A percentile compares a stretch with the other conserved stretches of the same genome.
phyloP scores from a whole-genome alignment of 2,888 invertebrate genomes.

The Eupelmus urozonus region DNA sequence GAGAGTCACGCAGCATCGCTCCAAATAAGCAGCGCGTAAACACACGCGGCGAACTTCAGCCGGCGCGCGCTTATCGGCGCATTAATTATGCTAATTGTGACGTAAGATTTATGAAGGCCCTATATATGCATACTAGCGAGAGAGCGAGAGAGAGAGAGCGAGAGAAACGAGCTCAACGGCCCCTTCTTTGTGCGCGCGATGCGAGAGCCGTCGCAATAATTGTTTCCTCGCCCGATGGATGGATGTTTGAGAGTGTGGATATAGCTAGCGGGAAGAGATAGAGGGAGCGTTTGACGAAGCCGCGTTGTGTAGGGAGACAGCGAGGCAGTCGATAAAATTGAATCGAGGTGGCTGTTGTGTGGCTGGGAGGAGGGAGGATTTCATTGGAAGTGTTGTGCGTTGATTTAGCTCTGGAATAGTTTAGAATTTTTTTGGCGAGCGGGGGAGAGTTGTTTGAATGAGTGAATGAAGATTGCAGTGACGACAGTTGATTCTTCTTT shows the following conservation, averaged over 20 bases:
- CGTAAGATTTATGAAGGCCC: slow-evolving; percentile 61
- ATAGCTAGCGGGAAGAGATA: not conserved
- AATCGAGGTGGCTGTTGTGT: too few species aligned
- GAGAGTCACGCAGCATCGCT: too few species aligned
- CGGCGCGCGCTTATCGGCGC: slow-evolving; percentile 58
- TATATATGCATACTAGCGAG: slow-evolving; percentile 17
- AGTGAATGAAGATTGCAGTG: too few species aligned
- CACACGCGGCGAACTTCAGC: not conserved
- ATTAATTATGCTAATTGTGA: slow-evolving; percentile 70
- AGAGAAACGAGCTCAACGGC: slow-evolving; percentile 22
- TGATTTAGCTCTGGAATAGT: too few species aligned
- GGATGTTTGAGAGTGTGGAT: not conserved
- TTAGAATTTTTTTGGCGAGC: too few species aligned
- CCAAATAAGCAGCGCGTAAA: not conserved
- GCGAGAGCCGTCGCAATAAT: slow-evolving; percentile 6
- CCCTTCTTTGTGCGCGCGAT: not conserved
- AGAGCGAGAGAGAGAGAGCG: slow-evolving; percentile 7
- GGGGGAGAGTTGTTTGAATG: too few species aligned
- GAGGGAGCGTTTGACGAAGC: slow-evolving; percentile 15
- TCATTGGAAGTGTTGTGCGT: too few species aligned
- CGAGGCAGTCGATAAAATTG: not conserved
- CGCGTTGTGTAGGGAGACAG: not conserved
- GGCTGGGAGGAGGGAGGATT: too few species aligned
- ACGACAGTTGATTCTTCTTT: too few species aligned
- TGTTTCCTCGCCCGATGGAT: slow-evolving; percentile 25